A percentile compares a stretch with the other conserved stretches of the same genome.
Evolutionary conservation across 2,797 vertebrate species (phyloP).

Genomic region (Meda fulgida): DNA sequence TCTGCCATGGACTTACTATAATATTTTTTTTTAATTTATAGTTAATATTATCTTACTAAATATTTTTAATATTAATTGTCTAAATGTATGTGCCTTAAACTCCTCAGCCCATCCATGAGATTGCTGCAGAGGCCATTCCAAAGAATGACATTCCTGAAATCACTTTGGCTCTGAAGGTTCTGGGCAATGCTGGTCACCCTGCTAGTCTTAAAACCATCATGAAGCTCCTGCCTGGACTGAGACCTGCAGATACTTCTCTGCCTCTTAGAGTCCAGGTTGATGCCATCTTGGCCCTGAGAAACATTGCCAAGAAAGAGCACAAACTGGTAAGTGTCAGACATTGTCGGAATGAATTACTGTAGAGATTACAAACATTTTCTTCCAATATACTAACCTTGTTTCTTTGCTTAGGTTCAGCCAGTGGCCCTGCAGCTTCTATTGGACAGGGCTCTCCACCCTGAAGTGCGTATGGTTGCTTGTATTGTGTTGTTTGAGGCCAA

Average conservation of each 20-base stretch:
- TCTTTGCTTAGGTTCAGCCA: slow-evolving; percentile 79
- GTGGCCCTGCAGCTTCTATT: slow-evolving; percentile 80
- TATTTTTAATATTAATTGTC: not conserved
- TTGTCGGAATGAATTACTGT: fast-evolving
- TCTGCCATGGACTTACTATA: not conserved
- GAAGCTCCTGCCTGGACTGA: slow-evolving; percentile 78
- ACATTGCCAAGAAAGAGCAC: slow-evolving; percentile 78
- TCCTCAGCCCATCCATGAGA: slow-evolving; percentile 75
- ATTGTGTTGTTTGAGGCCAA: slow-evolving; percentile 82
- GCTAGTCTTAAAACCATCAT: slow-evolving; percentile 78
- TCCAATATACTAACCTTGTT: not conserved
- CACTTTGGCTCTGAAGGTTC: slow-evolving; percentile 72
- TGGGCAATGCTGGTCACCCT: slow-evolving; percentile 82
- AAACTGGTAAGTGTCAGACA: slow-evolving; percentile 53
- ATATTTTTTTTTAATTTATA: not conserved
- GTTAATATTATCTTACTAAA: too few species aligned
- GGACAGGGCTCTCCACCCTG: slow-evolving; percentile 72
- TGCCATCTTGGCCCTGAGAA: slow-evolving; percentile 75
- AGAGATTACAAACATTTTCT: not conserved
- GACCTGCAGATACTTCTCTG: slow-evolving; percentile 61
- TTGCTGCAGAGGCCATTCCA: slow-evolving; percentile 62
- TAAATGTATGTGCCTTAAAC: not conserved
- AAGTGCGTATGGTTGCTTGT: slow-evolving; percentile 78
- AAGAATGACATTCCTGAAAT: slow-evolving; percentile 64
- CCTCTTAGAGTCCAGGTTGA: slow-evolving; percentile 73